Conservation (phyloP, 2,113 vertebrate genomes). For the Bubo blakistoni region DNA sequence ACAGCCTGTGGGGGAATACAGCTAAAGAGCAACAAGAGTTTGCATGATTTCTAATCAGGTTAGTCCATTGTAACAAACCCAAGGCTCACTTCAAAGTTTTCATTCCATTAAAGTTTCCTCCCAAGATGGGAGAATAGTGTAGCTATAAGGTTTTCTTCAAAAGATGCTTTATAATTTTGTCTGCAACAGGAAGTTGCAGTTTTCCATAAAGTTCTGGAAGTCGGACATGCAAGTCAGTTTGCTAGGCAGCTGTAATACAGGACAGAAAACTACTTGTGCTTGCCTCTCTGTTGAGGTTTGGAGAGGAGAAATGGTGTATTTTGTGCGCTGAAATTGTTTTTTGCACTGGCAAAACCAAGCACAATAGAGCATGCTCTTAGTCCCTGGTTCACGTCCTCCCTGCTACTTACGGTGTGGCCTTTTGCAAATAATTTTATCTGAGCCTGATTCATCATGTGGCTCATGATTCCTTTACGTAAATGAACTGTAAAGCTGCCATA, state of each 20-base stretch:
- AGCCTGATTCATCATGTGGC: constrained; percentile 21
- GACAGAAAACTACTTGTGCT: not conserved
- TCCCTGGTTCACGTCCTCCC: not conserved
- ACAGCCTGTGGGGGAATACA: constrained; percentile 73
- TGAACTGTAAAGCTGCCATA: not conserved
- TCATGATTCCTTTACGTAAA: constrained; percentile 1
- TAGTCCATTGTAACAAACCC: constrained; percentile 44
- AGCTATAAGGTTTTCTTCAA: not conserved
- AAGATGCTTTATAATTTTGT: not conserved
- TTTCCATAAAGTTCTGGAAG: not conserved
- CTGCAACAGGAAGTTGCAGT: not conserved
- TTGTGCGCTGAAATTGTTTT: not conserved
- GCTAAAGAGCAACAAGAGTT: constrained; percentile 59
- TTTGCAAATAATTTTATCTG: constrained; percentile 13
- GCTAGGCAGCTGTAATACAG: not conserved
- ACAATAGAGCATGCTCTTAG: not conserved
- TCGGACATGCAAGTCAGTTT: not conserved
- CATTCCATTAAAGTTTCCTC: not conserved
- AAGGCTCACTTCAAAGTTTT: constrained; percentile 32
- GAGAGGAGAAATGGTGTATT: not conserved
- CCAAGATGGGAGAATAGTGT: not conserved
- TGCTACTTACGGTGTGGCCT: constrained; percentile 7
- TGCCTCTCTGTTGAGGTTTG: not conserved
- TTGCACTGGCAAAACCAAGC: not conserved
- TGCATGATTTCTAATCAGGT: constrained; percentile 66